phyloP scores from a whole-genome alignment of 2,888 invertebrate genomes.

The Xestobium rufovillosum region DNA sequence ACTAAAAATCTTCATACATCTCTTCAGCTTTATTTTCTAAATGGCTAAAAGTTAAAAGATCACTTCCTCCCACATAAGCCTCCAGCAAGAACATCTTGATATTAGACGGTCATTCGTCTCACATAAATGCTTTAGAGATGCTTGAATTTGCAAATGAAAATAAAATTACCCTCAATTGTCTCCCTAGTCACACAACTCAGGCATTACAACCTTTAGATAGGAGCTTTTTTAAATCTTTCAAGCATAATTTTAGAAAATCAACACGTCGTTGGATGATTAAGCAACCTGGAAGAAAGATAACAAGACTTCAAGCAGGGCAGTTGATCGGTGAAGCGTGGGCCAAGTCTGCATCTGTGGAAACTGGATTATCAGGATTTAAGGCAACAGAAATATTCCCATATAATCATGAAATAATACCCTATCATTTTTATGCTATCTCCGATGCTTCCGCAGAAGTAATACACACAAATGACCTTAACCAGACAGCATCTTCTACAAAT shows the following conservation, averaged over 20 bases:
- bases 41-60: slow-evolving; percentile 20
- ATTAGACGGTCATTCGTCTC: slow-evolving; percentile 30
- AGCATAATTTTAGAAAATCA: too few relatives aligned
- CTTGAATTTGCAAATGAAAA: slow-evolving; percentile 25
- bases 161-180: slow-evolving; percentile 25
- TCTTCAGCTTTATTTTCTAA: slow-evolving; percentile 16
- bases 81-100: slow-evolving; percentile 22
- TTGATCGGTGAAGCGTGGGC: slow-evolving; percentile 16
- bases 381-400: slow-evolving; percentile 17
- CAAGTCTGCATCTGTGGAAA: slow-evolving; percentile 11
- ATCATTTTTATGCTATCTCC: slow-evolving; percentile 14
- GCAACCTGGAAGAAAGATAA: slow-evolving; percentile 13
- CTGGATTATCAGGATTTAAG: slow-evolving; percentile 15
- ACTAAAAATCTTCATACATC: slow-evolving; percentile 15
- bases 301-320: slow-evolving; percentile 11
- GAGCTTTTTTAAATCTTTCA: slow-evolving; percentile 4
- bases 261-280: slow-evolving; percentile 12
- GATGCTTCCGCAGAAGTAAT: slow-evolving; percentile 1
- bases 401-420: slow-evolving; percentile 11
- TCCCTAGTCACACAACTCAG: slow-evolving; percentile 22
- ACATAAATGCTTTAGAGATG: slow-evolving; percentile 20
- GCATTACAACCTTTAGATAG: slow-evolving; percentile 25
- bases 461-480: too few relatives aligned
- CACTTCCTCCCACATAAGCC: too few relatives aligned
- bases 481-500: too few relatives aligned